Evolutionary conservation across 2,113 vertebrate species (phyloP).

Genomic region (Phrynocephalus versicolor): DNA sequence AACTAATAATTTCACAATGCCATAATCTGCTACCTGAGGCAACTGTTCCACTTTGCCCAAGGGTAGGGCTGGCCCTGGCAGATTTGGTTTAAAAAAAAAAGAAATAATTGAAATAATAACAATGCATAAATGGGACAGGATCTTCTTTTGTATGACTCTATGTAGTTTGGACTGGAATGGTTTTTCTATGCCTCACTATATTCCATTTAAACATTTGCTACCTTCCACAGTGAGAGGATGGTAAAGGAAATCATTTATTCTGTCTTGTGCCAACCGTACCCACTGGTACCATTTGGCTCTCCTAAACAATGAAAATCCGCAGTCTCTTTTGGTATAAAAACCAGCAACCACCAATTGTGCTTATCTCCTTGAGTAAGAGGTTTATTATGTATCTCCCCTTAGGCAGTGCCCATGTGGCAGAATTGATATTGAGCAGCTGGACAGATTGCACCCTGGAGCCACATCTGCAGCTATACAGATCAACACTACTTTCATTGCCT

Average conservation of each 20-base stretch:
- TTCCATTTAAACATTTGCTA: not conserved
- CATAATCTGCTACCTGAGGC: too few species aligned
- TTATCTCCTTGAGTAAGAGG: conserved; percentile 72
- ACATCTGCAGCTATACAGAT: conserved; percentile 74
- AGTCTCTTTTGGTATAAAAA: conserved; percentile 62
- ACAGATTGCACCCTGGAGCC: conserved; percentile 77
- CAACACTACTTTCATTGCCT: conserved; percentile 72
- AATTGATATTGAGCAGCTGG: conserved; percentile 75
- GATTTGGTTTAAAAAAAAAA: not conserved
- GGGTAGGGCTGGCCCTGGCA: too few species aligned
- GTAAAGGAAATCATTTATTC: not conserved
- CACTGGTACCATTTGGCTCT: conserved; percentile 17
- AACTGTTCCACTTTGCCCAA: too few species aligned
- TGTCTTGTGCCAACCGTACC: conserved; percentile 1
- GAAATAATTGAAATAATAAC: too few species aligned
- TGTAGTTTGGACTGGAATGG: too few species aligned
- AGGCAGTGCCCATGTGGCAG: conserved; percentile 73
- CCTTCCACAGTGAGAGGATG: not conserved
- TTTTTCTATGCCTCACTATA: not conserved
- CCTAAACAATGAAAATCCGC: conserved; percentile 40
- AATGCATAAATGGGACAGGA: not conserved
- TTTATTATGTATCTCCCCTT: conserved; percentile 76
- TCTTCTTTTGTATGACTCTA: not conserved
- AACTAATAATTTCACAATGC: too few species aligned
- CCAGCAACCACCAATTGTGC: conserved; percentile 55